These are phyloP conservation scores for Chiridota heheva DNA, from an alignment of 35 echinoderm and acorn worm genomes.

Conservation along the genomic window DNA sequence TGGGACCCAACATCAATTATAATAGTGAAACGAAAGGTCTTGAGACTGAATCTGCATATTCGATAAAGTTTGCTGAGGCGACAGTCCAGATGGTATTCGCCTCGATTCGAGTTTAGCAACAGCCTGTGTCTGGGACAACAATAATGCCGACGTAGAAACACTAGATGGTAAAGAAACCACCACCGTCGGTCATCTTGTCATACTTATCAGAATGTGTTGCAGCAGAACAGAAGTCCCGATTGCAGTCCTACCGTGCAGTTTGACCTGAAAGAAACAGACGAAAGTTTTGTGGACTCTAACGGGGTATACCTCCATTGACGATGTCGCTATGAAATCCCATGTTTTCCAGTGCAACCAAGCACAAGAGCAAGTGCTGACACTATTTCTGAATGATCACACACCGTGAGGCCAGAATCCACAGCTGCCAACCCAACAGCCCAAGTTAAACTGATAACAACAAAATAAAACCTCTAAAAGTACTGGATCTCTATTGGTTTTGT, in stretches of 20 bases:
- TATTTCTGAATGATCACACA: neutral
- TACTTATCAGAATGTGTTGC: conserved; percentile 67
- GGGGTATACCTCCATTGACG: conserved; percentile 50
- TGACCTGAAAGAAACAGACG: conserved; percentile 48
- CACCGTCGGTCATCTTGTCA: conserved; percentile 79
- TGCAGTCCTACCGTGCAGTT: neutral
- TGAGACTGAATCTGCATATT: conserved; percentile 77
- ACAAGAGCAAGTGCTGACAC: no score
- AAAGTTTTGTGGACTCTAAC: conserved; percentile 35
- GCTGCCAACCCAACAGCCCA: neutral
- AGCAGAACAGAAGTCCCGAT: neutral
- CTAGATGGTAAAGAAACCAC: conserved; percentile 77
- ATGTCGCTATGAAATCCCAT: conserved; percentile 40
- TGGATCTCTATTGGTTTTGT: conserved; percentile 64
- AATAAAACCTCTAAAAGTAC: no score
- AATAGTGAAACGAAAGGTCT: conserved; percentile 76
- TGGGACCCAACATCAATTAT: conserved; percentile 66
- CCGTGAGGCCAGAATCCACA: neutral
- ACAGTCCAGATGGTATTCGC: conserved; percentile 66
- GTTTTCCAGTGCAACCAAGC: conserved; percentile 13
- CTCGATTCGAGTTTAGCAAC: conserved; percentile 50
- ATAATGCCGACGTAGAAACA: conserved; percentile 71
- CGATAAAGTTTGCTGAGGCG: conserved; percentile 33
- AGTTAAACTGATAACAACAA: no score
- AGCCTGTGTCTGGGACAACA: conserved; percentile 67